phyloP scores from a whole-genome alignment of 2,888 invertebrate genomes.

The Ormyrus pomaceus region DNA sequence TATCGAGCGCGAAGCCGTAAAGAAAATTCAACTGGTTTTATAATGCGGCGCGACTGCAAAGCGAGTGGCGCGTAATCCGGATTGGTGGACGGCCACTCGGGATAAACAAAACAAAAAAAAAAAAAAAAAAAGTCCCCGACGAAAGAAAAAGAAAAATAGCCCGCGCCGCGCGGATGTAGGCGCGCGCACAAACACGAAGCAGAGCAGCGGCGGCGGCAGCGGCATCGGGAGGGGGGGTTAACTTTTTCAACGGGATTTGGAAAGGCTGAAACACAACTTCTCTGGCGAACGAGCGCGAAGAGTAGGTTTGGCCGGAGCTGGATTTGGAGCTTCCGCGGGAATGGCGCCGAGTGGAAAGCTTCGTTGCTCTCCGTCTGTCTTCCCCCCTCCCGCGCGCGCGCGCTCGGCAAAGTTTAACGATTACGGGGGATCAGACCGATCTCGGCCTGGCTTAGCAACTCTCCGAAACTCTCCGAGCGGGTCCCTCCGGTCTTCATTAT shows the following conservation, averaged over 20 bases:
- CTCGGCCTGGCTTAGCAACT: constrained; percentile 57
- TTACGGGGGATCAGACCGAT: constrained; percentile 61
- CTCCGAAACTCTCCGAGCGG: constrained; percentile 35
- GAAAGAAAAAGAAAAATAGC: constrained; percentile 8
- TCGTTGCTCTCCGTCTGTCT: constrained; percentile 14
- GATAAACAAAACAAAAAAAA: no score
- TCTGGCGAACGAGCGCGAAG: constrained; percentile 1
- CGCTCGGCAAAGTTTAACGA: constrained; percentile 59
- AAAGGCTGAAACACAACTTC: constrained; percentile 47
- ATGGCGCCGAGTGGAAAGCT: constrained; percentile 30
- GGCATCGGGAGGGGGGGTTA: neutral
- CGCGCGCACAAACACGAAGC: neutral
- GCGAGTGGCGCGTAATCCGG: no score
- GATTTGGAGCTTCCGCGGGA: constrained; percentile 32
- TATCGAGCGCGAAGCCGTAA: no score
- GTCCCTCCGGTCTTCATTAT: constrained; percentile 47
- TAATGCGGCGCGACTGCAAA: no score
- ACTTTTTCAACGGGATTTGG: constrained; percentile 45
- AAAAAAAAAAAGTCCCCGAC: neutral
- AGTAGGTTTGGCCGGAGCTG: constrained; percentile 38
- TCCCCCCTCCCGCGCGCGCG: constrained; percentile 10
- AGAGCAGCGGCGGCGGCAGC: no score
- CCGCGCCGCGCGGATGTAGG: no score
- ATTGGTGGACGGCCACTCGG: no score
- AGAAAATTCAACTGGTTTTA: no score